Evolutionary conservation across 2,888 invertebrate genomes (phyloP).

Genomic region (Ormyrus pomaceus): DNA sequence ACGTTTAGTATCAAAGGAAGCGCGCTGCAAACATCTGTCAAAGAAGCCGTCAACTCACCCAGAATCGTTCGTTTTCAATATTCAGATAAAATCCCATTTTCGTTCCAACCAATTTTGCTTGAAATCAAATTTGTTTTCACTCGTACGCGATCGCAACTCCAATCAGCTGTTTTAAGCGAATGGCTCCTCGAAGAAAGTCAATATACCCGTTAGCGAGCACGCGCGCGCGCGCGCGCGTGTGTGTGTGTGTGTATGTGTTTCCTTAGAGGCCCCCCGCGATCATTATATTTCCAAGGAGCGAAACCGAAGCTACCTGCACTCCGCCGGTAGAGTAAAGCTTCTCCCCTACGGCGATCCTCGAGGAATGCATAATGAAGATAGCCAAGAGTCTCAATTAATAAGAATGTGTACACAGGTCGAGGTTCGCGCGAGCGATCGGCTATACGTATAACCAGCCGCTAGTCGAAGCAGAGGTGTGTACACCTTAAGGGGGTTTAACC

Average conservation of each 20-base stretch:
- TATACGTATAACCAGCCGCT: neutral
- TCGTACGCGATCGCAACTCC: too few species aligned
- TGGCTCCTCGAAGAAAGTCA: too few species aligned
- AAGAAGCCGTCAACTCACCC: too few species aligned
- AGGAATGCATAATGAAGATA: conserved; percentile 68
- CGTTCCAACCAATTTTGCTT: too few species aligned
- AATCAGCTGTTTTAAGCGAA: too few species aligned
- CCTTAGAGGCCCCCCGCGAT: neutral
- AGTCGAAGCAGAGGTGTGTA: conserved; percentile 58
- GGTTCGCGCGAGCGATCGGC: neutral
- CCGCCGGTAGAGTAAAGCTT: neutral
- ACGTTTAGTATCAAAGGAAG: neutral
- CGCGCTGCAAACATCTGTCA: too few species aligned
- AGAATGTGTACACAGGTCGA: conserved; percentile 73
- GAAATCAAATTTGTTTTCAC: too few species aligned
- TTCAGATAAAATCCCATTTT: too few species aligned
- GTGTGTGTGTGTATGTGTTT: too few species aligned
- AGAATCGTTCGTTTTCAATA: too few species aligned
- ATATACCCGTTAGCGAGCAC: too few species aligned
- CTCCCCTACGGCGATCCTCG: conserved; percentile 36
- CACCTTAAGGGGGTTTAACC: conserved; percentile 64
- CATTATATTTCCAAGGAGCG: conserved; percentile 39
- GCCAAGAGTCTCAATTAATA: conserved; percentile 73
- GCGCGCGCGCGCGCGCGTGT: too few species aligned
- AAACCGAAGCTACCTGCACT: neutral